phyloP scores from a whole-genome alignment of 2,797 vertebrate species.

The Falco concolor region DNA sequence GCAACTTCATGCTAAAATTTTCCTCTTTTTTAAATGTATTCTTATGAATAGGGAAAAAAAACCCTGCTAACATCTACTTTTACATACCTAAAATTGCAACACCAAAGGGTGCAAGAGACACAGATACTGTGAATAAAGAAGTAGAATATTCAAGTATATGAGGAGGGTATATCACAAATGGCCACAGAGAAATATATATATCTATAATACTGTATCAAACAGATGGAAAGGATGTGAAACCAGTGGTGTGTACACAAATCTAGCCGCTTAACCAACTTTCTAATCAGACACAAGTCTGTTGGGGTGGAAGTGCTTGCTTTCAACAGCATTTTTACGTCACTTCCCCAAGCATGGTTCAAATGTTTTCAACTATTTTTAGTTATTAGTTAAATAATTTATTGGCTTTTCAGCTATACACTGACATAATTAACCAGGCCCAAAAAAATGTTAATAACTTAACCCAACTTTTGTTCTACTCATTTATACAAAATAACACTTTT shows the following conservation, averaged over 20 bases:
- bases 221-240: slow-evolving; percentile 76
- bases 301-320: slow-evolving; percentile 59
- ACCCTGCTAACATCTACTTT: slow-evolving; percentile 89
- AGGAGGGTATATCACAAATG: slow-evolving; percentile 82
- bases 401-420: slow-evolving; percentile 74
- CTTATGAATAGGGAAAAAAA: slow-evolving; percentile 81
- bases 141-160: slow-evolving; percentile 84
- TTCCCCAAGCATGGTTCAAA: slow-evolving; percentile 58
- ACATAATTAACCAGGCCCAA: slow-evolving; percentile 73
- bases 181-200: slow-evolving; percentile 85
- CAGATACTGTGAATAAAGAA: slow-evolving; percentile 87
- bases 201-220: slow-evolving; percentile 85
- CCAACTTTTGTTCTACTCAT: slow-evolving; percentile 73
- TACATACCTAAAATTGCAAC: slow-evolving; percentile 90
- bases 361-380: slow-evolving; percentile 63
- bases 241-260: slow-evolving; percentile 75
- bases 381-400: slow-evolving; percentile 80
- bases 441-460: slow-evolving; percentile 78
- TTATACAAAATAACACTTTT: slow-evolving; percentile 77
- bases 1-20: slow-evolving; percentile 83
- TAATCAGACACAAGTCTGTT: slow-evolving; percentile 70
- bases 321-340: slow-evolving; percentile 49
- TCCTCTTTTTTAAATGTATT: slow-evolving; percentile 79
- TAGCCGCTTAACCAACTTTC: slow-evolving; percentile 73
- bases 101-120: slow-evolving; percentile 87